A percentile compares a stretch with the other conserved stretches of the same genome.
These are phyloP conservation scores for Xylophagus ater DNA, from an alignment of 2,888 invertebrate species.

Conservation along the genomic window DNA sequence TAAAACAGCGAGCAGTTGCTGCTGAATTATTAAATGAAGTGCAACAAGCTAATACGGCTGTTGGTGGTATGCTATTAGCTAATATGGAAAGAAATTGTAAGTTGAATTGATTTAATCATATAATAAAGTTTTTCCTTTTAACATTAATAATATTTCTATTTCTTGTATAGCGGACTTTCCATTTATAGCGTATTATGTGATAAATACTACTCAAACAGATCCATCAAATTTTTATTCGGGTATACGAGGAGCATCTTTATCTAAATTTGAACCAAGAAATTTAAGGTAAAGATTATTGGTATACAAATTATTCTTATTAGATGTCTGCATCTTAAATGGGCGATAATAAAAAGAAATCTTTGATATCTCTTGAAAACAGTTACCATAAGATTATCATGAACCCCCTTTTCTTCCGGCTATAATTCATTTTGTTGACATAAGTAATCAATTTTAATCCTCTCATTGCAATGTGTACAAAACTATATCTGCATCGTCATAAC, in stretches of 20 bases:
- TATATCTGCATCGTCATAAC: no score
- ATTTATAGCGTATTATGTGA: constrained; percentile 81
- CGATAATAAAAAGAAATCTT: no score
- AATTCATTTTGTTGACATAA: no score
- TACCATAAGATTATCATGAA: no score
- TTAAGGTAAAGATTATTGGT: constrained; percentile 38
- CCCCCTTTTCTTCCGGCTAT: no score
- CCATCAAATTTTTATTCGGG: constrained; percentile 77
- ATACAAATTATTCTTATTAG: no score
- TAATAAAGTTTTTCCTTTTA: constrained; percentile 1
- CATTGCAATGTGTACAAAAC: no score
- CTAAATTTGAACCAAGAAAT: constrained; percentile 74
- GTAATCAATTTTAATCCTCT: no score
- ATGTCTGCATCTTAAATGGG: no score
- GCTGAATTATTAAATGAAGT: constrained; percentile 62
- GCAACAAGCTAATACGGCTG: constrained; percentile 58
- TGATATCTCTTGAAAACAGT: no score
- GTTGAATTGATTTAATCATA: constrained; percentile 15
- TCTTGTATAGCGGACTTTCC: constrained; percentile 67
- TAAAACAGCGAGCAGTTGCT: constrained; percentile 66
- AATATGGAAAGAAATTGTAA: constrained; percentile 78
- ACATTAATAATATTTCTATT: constrained; percentile 7
- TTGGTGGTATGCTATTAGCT: constrained; percentile 74
- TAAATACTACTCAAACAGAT: constrained; percentile 78
- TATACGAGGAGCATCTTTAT: constrained; percentile 69